Conservation (phyloP, 2,888 invertebrate genomes). For the Myopa testacea region DNA sequence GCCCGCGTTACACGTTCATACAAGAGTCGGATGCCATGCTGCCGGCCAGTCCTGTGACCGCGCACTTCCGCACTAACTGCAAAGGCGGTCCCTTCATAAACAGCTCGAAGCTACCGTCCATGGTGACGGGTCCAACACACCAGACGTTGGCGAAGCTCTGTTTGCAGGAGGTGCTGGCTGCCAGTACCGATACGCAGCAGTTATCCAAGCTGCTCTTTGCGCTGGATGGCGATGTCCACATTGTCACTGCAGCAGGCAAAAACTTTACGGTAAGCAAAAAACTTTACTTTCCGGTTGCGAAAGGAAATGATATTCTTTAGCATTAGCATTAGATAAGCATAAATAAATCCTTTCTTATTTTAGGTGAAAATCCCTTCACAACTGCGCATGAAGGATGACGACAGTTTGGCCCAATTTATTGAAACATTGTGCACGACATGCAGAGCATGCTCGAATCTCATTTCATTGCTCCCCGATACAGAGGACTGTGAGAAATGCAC, state of each 20-base stretch:
- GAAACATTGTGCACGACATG: constrained; percentile 67
- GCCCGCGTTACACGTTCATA: constrained; percentile 71
- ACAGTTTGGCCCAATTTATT: constrained; percentile 65
- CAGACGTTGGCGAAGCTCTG: constrained; percentile 68
- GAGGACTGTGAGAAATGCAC: constrained; percentile 68
- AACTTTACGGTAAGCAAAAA: constrained; percentile 67
- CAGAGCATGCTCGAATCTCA: constrained; percentile 67
- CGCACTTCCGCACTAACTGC: constrained; percentile 71
- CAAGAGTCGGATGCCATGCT: constrained; percentile 69
- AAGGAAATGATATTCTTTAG: background rate
- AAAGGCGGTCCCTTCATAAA: constrained; percentile 71
- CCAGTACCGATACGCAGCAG: constrained; percentile 67
- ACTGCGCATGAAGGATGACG: constrained; percentile 65
- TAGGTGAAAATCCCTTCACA: constrained; percentile 68
- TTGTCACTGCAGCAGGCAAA: constrained; percentile 68
- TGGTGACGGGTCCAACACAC: constrained; percentile 70
- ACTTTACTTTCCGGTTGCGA: background rate
- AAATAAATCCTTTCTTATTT: constrained; percentile 4
- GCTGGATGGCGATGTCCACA: constrained; percentile 68
- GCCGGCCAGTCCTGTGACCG: constrained; percentile 70
- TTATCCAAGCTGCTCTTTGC: constrained; percentile 64
- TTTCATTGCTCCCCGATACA: constrained; percentile 66
- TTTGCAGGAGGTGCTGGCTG: constrained; percentile 67
- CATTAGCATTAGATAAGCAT: background rate
- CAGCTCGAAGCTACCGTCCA: constrained; percentile 68